Conservation (phyloP, 2,888 invertebrate genomes). For the Habroteleia sp. region DNA sequence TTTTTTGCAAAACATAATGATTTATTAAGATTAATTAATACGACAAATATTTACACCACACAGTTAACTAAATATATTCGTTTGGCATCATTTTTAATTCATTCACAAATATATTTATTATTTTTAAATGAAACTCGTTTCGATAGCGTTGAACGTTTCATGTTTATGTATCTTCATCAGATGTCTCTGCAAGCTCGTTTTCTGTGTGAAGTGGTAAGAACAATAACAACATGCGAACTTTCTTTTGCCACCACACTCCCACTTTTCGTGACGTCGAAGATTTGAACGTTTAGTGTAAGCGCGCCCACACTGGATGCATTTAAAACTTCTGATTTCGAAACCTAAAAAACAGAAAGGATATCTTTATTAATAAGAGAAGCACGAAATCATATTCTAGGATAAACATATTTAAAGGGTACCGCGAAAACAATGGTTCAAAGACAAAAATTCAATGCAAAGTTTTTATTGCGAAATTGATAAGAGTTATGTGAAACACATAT, state of each 20-base stretch:
- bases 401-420: too few species aligned
- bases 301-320: conserved; percentile 71
- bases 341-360: conserved; percentile 66
- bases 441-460: conserved; percentile 6
- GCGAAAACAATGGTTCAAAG: conserved; percentile 2
- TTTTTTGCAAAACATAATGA: conserved; percentile 31
- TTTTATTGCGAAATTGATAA: conserved; percentile 34
- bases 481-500: conserved; percentile 8
- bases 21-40: conserved; percentile 21
- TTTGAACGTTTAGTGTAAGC: conserved; percentile 72
- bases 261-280: conserved; percentile 75
- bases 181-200: conserved; percentile 76
- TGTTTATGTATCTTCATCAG: conserved; percentile 76
- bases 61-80: conserved; percentile 4
- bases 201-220: conserved; percentile 76
- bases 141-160: conserved; percentile 57
- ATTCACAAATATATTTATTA: not conserved
- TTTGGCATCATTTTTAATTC: conserved; percentile 10
- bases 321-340: conserved; percentile 64
- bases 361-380: conserved; percentile 10
- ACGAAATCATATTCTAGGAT: too few species aligned
- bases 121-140: conserved; percentile 44
- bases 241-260: conserved; percentile 79
- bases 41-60: conserved; percentile 12
- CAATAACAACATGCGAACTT: conserved; percentile 77